Base-by-base conservation (phyloP, 2,113 vertebrate species). In the Isurus oxyrinchus region DNA sequence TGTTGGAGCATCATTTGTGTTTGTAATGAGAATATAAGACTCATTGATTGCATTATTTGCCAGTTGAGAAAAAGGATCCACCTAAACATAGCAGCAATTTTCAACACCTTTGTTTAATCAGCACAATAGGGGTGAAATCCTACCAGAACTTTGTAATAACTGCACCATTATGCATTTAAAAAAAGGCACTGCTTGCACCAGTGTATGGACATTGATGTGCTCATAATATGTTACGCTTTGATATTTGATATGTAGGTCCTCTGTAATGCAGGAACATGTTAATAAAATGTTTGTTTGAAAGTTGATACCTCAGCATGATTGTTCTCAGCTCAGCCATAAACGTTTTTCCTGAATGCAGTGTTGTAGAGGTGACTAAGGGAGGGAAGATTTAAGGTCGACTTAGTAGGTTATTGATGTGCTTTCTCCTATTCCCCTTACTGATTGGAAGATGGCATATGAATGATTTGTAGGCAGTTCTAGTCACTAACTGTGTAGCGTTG, bases 271-370 rank as follows among this genome's bases (percentile, higher is more conserved):
- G 81, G 81, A 49, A 84, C 81, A 84, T 84, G 40, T 84, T 84
- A 84, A 84, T n/a, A 84, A 84, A 81, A 84, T 84, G 81, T 84
- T 84, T 40, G 40, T 44, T 84, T 84, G 81, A 21, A 84, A 84
- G 40, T 13, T 84, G 81, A 84, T 23, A 84, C 40, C 40, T 84
- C 81, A 84, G 81, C 40, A 10, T 84, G 49, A 84, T 84, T 84
- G 81, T 84, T 84, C 81, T 84, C 81, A 84, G 40, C 40, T 84
- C 40, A 49, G 81, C 16, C 40, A 16, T 84, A 84, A 84, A 84
- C 49, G n/a, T 49, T 84, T 84, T 84, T 23, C 40, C 81, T 44
- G 40, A 84, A 5, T 84, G 79, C 79, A 44, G 79, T 44, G 40
- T 84, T 84, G 81, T 21, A 49, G 40, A 23, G 81, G 23, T 49